phyloP scores from a whole-genome alignment of 1,140 invertebrate species.

The Papilio aristodemus region DNA sequence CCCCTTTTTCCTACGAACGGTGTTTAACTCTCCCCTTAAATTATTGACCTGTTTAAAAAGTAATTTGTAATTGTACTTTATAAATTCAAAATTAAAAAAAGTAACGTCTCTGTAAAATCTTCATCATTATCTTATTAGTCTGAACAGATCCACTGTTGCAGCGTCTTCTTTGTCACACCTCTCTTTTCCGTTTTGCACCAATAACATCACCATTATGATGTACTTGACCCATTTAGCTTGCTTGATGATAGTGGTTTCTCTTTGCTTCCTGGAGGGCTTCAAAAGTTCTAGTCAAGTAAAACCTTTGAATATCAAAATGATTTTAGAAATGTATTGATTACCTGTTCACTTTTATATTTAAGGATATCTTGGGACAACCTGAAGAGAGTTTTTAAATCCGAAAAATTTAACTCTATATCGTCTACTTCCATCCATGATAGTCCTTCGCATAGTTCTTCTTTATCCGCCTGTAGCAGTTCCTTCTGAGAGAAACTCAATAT shows the following conservation, averaged over 20 bases:
- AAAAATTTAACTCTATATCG: conserved; percentile 79
- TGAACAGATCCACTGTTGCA: background rate
- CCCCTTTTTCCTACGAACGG: conserved; percentile 47
- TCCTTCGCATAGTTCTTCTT: conserved; percentile 83
- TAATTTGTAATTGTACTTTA: background rate
- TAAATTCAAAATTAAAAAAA: too few species aligned
- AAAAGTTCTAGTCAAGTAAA: too few species aligned
- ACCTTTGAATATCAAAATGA: background rate
- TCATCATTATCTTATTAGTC: too few species aligned
- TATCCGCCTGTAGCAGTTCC: conserved; percentile 81
- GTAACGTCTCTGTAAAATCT: too few species aligned
- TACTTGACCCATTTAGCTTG: too few species aligned
- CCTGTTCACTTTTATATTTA: conserved; percentile 85
- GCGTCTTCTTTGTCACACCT: too few species aligned
- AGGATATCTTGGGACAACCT: conserved; percentile 83
- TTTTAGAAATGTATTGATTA: conserved; percentile 54
- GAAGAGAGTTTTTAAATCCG: conserved; percentile 81
- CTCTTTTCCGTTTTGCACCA: too few species aligned
- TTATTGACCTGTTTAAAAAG: conserved; percentile 52
- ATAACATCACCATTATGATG: too few species aligned
- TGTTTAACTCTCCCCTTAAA: conserved; percentile 55
- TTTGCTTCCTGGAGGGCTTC: too few species aligned
- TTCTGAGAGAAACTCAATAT: conserved; percentile 80
- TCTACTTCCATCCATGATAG: conserved; percentile 82
- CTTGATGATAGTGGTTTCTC: too few species aligned